phyloP scores from a whole-genome alignment of 2,888 invertebrate genomes.

The Tinea pellionella region DNA sequence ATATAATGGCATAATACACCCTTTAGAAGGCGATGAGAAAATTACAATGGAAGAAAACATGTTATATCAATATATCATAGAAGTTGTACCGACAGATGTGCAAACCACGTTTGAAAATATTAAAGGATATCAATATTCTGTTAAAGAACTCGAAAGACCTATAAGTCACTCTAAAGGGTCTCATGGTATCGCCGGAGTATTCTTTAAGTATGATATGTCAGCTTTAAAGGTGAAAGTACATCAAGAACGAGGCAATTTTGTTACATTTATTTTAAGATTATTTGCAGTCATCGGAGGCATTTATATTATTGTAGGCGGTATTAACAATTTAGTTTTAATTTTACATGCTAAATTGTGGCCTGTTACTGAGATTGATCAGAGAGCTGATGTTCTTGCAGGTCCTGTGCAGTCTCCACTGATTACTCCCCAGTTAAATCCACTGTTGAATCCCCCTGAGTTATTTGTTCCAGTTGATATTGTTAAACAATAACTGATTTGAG shows the following conservation, averaged over 20 bases:
- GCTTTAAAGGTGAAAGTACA: conserved; percentile 87
- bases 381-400: conserved; percentile 17
- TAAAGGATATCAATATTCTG: conserved; percentile 93
- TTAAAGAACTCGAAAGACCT: conserved; percentile 87
- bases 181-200: conserved; percentile 94
- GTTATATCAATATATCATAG: conserved; percentile 92
- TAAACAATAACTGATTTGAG: conserved; percentile 53
- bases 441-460: conserved; percentile 40
- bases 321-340: conserved; percentile 41
- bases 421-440: conserved; percentile 28
- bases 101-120: conserved; percentile 78
- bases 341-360: conserved; percentile 24
- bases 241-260: conserved; percentile 80
- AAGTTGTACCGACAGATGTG: conserved; percentile 97
- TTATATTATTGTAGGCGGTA: conserved; percentile 82
- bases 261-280: conserved; percentile 86
- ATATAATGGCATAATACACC: conserved; percentile 90
- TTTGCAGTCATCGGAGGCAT: conserved; percentile 95
- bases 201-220: conserved; percentile 94
- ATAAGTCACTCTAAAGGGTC: conserved; percentile 78
- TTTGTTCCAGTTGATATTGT: conserved; percentile 46
- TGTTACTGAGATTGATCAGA: conserved; percentile 25
- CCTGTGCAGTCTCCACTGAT: neutral
- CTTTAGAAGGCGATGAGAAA: conserved; percentile 95
- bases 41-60: conserved; percentile 77